A percentile compares a stretch with the other conserved stretches of the same genome.
phyloP scores from a whole-genome alignment of 2,888 invertebrate genomes.

The Drosophila pseudotakahashii region DNA sequence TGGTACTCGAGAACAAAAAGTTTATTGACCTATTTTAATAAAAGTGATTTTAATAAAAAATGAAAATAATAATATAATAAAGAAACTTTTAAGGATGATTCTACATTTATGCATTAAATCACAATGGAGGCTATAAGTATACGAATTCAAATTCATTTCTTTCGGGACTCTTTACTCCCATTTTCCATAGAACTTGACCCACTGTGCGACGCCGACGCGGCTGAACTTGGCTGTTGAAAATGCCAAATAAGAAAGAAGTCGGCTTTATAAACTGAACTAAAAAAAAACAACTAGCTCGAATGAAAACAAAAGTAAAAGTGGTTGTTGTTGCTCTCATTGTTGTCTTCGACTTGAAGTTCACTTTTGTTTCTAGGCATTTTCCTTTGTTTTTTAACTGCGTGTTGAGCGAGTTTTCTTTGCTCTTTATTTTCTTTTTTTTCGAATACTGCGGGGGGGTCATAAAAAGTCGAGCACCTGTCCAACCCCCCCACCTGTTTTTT shows the following conservation, averaged over 20 bases:
- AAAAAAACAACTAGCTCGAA: conserved; percentile 39
- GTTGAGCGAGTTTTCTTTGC: conserved; percentile 38
- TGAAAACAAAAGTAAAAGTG: conserved; percentile 77
- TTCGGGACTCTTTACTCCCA: not conserved
- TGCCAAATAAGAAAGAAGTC: conserved; percentile 34
- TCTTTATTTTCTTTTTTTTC: conserved; percentile 15
- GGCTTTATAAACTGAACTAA: not conserved
- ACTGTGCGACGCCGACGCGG: conserved; percentile 49
- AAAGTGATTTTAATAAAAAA: too few species aligned
- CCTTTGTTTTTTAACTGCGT: conserved; percentile 30
- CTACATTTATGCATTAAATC: too few species aligned
- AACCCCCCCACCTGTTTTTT: not conserved
- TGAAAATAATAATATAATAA: too few species aligned
- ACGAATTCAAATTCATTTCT: too few species aligned
- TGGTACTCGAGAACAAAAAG: too few species aligned
- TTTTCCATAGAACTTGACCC: conserved; percentile 3
- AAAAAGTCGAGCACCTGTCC: conserved; percentile 36
- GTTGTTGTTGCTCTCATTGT: conserved; percentile 53
- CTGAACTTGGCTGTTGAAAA: conserved; percentile 76
- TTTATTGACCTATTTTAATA: too few species aligned
- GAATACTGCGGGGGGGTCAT: conserved; percentile 17
- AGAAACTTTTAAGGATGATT: too few species aligned
- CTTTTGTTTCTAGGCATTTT: conserved; percentile 44
- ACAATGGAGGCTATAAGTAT: too few species aligned
- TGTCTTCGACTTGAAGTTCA: conserved; percentile 46